phyloP scores from a whole-genome alignment of 2,113 vertebrate species.

The Zootoca vivipara region DNA sequence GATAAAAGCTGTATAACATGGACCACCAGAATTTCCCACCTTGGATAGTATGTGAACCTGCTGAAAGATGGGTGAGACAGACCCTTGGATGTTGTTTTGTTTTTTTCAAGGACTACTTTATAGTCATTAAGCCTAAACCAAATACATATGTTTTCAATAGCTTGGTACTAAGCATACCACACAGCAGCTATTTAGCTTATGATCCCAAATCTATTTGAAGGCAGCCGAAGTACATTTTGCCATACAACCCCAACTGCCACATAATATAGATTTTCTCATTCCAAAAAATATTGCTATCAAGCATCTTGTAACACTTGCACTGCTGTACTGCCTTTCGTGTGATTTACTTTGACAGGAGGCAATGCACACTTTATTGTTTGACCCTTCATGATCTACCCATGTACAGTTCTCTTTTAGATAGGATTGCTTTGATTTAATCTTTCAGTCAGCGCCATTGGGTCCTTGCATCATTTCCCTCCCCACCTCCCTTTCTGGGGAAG shows the following conservation, averaged over 20 bases:
- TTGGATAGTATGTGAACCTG: background rate
- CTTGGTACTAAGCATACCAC: background rate
- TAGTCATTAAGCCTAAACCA: background rate
- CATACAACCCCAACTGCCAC: slow-evolving; percentile 46
- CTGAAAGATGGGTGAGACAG: background rate
- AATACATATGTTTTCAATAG: background rate
- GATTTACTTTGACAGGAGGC: slow-evolving; percentile 67
- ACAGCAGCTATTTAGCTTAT: background rate
- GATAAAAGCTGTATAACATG: background rate
- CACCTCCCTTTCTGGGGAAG: background rate
- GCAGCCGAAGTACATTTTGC: slow-evolving; percentile 51
- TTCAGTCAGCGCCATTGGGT: slow-evolving; percentile 51
- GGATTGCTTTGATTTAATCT: slow-evolving; percentile 68
- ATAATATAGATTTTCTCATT: slow-evolving; percentile 62
- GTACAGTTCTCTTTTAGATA: slow-evolving; percentile 38
- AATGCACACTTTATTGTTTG: slow-evolving; percentile 70
- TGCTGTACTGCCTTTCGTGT: slow-evolving; percentile 62
- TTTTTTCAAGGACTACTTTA: background rate
- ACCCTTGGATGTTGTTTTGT: too few relatives aligned
- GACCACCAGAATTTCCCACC: background rate
- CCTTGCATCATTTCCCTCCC: slow-evolving; percentile 47
- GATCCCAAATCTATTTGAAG: background rate
- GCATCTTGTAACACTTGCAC: slow-evolving; percentile 52
- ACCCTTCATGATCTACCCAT: slow-evolving; percentile 53
- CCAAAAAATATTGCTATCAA: slow-evolving; percentile 69